Conservation (phyloP, 2,888 invertebrate species). For the Drosophila prostipennis region DNA sequence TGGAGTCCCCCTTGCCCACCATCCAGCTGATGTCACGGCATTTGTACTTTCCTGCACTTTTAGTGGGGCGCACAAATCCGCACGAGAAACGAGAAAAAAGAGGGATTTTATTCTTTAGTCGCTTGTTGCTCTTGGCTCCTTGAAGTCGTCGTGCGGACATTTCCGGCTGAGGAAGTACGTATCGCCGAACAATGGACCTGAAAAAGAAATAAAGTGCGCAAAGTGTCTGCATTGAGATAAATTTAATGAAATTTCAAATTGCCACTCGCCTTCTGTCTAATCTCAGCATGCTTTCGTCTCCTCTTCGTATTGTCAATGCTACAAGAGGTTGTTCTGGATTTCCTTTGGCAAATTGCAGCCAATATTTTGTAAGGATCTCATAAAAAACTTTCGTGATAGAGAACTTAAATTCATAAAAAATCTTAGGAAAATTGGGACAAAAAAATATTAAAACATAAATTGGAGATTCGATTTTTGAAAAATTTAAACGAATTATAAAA, state of each 20-base stretch:
- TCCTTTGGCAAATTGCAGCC: too few relatives aligned
- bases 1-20: background rate
- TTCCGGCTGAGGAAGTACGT: conserved; percentile 40
- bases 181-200: conserved; percentile 28
- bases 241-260: conserved; percentile 81
- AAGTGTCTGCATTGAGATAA: conserved; percentile 58
- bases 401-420: too few relatives aligned
- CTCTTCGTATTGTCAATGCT: conserved; percentile 12
- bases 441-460: too few relatives aligned
- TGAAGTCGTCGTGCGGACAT: conserved; percentile 31
- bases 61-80: conserved; percentile 62
- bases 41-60: conserved; percentile 50
- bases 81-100: conserved; percentile 21
- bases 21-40: conserved; percentile 33
- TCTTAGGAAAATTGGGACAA: too few relatives aligned
- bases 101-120: conserved; percentile 66
- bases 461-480: too few relatives aligned
- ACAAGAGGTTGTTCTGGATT: conserved; percentile 8
- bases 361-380: too few relatives aligned
- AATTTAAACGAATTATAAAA: too few relatives aligned
- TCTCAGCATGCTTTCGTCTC: conserved; percentile 35
- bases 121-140: conserved; percentile 53
- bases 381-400: too few relatives aligned
- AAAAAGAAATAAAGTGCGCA: conserved; percentile 25
- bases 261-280: conserved; percentile 64